Base-by-base conservation (phyloP, 2,797 vertebrate genomes). In the Oreochromis grahami region DNA sequence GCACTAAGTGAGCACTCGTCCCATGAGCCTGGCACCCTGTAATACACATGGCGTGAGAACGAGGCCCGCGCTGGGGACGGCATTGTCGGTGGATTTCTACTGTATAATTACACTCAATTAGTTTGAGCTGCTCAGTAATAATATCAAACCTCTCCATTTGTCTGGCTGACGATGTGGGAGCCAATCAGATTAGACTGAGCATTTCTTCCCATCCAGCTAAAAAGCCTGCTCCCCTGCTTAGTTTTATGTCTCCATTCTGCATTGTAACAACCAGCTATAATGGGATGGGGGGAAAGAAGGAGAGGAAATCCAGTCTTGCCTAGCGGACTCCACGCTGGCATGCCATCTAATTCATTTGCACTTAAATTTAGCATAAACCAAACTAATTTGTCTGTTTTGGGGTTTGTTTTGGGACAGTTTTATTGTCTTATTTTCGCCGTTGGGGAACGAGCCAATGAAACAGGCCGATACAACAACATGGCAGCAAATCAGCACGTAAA, bases 321-420 rank as follows among this genome's bases (percentile, higher is more conserved):
- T 96, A 96, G 91, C 84, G 92, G 94, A 95, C 95, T 91, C 90
- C 94, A 95, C 93, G 84, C 95, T 95, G 94, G 96, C 94, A 92
- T 87, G 90, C 95, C 95, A 95, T 94, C 93, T 93, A 94, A 96
- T 95, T 96, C 95, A 96, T 96, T 96, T 96, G 94, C 95, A 97
- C 95, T 96, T 96, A 96, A 96, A 97, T 88, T 95, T 88, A 96
- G 88, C 88, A 88, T 79, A 92, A 72, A 60, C 87, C 91, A 93
- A 92, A 96, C 93, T 95, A 94, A 97, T 96, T 92, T 95, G 91
- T 90, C 86, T 83, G 77, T 85, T 91, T 83, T 70, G 83, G 86
- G 82, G 65, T 90, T 86, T 83, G 78, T 84, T 91, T 83, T 70
- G 83, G 86, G 84, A 74, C 77, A 77, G 19, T 51, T 92, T 87